A percentile compares a stretch with the other conserved stretches of the same genome.
Conservation (phyloP, 2,113 vertebrate species). For the Grantiella picta region DNA sequence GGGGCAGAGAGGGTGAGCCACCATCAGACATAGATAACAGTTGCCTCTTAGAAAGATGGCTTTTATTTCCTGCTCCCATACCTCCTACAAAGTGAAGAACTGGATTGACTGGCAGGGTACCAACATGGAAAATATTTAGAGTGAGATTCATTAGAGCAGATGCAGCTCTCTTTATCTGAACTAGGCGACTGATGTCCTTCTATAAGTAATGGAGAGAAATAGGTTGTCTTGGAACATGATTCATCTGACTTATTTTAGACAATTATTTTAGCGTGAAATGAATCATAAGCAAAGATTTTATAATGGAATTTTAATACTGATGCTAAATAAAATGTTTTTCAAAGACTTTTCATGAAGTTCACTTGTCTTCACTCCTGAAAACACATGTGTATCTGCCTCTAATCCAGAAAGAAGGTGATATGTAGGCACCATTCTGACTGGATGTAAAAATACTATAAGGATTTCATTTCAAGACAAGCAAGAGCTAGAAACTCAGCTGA, state of each 20-base stretch:
- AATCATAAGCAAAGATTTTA: not conserved
- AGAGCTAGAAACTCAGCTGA: not conserved
- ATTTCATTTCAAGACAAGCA: not conserved
- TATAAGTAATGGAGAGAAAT: not conserved
- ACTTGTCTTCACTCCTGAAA: not conserved
- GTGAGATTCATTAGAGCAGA: not conserved
- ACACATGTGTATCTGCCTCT: not conserved
- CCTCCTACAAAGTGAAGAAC: not conserved
- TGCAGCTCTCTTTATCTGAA: not conserved
- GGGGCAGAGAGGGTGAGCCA: not conserved
- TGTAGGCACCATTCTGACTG: not conserved
- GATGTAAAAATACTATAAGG: accelerated
- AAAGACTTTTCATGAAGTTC: not conserved
- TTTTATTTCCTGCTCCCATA: not conserved
- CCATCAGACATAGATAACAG: not conserved
- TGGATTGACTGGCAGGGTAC: not conserved
- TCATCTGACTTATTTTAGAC: constrained; percentile 13
- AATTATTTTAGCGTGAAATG: not conserved
- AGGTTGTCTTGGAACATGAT: not conserved
- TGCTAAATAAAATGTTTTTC: not conserved
- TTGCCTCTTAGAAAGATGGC: not conserved
- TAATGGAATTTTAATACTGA: not conserved
- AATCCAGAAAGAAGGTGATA: not conserved
- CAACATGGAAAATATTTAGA: not conserved
- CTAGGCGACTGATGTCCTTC: not conserved